Conservation (phyloP, 2,797 vertebrate genomes). For the Chrysocyon brachyurus region DNA sequence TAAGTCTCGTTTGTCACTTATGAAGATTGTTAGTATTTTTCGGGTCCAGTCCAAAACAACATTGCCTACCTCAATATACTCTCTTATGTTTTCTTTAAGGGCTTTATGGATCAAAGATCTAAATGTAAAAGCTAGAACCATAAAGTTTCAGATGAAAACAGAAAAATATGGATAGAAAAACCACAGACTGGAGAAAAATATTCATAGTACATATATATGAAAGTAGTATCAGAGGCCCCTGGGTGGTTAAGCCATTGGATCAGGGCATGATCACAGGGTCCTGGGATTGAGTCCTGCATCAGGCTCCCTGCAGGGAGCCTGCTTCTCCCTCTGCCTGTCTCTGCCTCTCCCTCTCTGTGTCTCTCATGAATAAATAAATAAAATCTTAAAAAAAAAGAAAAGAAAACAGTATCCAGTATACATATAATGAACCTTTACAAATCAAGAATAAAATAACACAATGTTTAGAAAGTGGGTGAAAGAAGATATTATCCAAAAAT, state of each 20-base stretch:
- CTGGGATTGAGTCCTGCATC: too few species aligned
- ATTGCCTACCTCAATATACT: neutral
- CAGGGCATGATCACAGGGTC: too few species aligned
- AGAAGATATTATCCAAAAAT: neutral
- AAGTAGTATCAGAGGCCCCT: neutral
- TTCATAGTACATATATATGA: neutral
- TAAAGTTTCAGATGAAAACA: conserved; percentile 8
- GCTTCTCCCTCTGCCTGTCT: too few species aligned
- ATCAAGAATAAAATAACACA: neutral
- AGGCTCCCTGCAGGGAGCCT: too few species aligned
- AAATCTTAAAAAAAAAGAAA: too few species aligned
- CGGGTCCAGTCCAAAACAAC: neutral
- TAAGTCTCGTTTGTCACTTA: neutral
- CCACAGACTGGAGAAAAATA: neutral
- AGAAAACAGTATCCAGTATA: neutral
- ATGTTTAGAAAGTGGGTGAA: neutral
- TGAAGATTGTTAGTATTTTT: neutral
- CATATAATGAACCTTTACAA: neutral
- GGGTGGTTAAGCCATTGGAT: too few species aligned
- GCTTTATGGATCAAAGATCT: neutral
- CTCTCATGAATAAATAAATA: too few species aligned
- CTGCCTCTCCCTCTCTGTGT: too few species aligned
- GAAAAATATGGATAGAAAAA: neutral
- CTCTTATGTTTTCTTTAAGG: neutral
- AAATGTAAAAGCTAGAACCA: neutral